Evolutionary conservation across 2,113 vertebrate species (phyloP).

Genomic region (Gallinago media): DNA sequence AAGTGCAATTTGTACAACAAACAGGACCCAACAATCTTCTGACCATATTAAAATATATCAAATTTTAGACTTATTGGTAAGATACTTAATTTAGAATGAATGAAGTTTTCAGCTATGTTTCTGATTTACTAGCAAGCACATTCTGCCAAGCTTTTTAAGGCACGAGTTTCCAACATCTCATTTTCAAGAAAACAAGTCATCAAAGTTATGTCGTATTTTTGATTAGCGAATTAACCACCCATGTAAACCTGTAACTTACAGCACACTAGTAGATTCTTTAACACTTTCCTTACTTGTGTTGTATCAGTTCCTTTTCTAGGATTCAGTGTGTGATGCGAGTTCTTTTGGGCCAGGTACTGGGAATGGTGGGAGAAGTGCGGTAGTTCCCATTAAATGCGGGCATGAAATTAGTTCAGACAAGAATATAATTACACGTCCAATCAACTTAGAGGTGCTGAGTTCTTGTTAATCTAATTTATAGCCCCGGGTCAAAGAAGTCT

Average conservation of each 20-base stretch:
- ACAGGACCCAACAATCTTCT: background rate
- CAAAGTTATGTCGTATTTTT: background rate
- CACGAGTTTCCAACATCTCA: background rate
- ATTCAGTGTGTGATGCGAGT: rapidly evolving
- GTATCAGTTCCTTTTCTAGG: background rate
- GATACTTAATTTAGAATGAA: background rate
- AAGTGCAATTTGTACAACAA: background rate
- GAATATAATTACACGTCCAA: background rate
- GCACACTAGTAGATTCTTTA: background rate
- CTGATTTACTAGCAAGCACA: background rate
- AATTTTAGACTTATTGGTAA: background rate
- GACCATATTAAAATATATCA: background rate
- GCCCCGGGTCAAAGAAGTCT: background rate
- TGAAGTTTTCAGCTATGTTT: background rate
- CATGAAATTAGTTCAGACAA: background rate
- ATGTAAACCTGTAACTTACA: background rate
- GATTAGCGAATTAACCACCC: background rate
- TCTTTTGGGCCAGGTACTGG: background rate
- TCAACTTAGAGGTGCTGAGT: background rate
- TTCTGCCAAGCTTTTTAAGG: background rate
- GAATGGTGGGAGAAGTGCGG: background rate
- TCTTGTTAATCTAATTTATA: conserved; percentile 4
- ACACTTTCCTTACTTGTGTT: background rate
- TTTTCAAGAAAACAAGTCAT: background rate
- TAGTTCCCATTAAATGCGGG: background rate